Evolutionary conservation across 37 sponge, comb jelly and placozoan species (phyloP).

Genomic region (Aphrocallistes beatrix): DNA sequence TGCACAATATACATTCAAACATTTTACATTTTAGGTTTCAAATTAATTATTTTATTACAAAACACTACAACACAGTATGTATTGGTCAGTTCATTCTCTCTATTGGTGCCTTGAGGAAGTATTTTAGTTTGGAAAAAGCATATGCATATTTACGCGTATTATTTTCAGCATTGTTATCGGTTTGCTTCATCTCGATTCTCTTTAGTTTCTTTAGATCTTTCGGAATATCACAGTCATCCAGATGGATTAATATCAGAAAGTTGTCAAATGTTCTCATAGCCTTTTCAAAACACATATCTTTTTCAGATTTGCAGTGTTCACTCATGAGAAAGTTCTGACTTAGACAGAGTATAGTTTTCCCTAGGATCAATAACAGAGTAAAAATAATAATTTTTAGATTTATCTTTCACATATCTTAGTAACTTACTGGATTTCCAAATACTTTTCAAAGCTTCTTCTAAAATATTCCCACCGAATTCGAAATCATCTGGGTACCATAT

Average conservation of each 20-base stretch:
- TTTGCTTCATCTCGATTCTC: background rate
- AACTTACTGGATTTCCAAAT: constrained; percentile 16
- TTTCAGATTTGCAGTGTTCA: background rate
- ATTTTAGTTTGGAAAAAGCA: background rate
- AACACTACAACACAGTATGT: too few relatives aligned
- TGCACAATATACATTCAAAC: too few relatives aligned
- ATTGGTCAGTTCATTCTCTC: too few relatives aligned
- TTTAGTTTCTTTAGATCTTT: background rate
- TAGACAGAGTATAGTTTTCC: background rate
- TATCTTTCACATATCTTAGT: background rate
- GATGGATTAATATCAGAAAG: background rate
- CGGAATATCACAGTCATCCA: background rate
- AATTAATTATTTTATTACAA: too few relatives aligned
- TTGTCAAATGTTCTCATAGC: background rate
- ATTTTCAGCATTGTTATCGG: background rate
- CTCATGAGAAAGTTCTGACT: background rate
- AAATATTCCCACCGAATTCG: background rate
- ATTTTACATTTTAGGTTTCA: too few relatives aligned
- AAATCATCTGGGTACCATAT: constrained; percentile 7
- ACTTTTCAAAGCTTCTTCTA: background rate
- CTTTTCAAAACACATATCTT: background rate
- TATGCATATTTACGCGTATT: background rate
- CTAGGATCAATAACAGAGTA: background rate
- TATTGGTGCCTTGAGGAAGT: background rate
- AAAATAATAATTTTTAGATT: background rate